Evolutionary conservation across 2,888 invertebrate genomes (phyloP), one percentile per base, ranked within the genome.

Genomic region (Limnephilus rhombicus): DNA sequence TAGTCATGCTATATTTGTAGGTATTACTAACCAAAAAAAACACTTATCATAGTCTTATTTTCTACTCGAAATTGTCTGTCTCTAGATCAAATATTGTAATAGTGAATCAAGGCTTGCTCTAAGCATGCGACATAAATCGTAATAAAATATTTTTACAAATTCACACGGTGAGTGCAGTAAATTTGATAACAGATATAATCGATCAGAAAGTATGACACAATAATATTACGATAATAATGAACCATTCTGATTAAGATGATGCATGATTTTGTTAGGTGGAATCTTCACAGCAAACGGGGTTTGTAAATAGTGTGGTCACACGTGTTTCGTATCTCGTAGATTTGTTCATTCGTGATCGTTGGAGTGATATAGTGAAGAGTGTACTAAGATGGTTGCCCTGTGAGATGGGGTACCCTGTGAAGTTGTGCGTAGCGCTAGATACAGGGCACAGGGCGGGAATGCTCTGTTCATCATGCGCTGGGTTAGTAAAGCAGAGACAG

Each of bases 401-500:
- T 45, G 86, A 49, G 31, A 15, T n/a, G 49, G 45, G 9, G 49
- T 12, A 31, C 31, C 53, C 49, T 86, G 37, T 37, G 34, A 37
- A 4, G 2, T 2, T 1, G 31, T 31, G 31, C 31, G 1, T 31
- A 2, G 83, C 86, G 2, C 86, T 3, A 15, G 68, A 18, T 7
- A 68, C 68, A 68, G 18, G 68, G 53, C 86, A 29, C 29, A 31
- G 87, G 87, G 29, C 31, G 31, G 53, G 82, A 83, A 45, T 49
- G 91, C 89, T 90, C 90, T 68, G 93, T 91, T 89, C 90, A 86
- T 80, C 93, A 93, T 93, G 93, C 93, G 34, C 45, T 37, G 29
- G 82, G 89, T 93, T 93, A 93, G 93, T 93, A 45, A 92, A 93
- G 92, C 92, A 34, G 82, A 80, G 92, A 90, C 86, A 80, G 91